Evolutionary conservation across 2,888 invertebrate species (phyloP), one percentile per base, ranked within the genome.

Genomic region (Girardia tigrina): DNA sequence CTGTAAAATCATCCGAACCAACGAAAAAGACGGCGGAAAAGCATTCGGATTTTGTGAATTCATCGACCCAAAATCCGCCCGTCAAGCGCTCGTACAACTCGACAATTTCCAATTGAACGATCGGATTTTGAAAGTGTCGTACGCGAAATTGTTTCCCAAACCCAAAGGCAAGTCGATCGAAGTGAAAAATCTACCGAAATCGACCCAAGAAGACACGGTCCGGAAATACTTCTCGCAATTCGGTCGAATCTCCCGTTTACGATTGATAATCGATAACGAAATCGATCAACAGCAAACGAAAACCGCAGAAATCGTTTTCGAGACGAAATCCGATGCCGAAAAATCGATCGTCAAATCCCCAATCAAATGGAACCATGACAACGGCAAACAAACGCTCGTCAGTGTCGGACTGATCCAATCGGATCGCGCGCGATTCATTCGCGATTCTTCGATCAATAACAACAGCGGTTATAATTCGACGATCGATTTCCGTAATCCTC

Each of bases 141-240:
- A 56, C n/a, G 56, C 56, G n/a, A 56, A 56, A 56, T 56, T 56
- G n/a, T 56, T 56, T n/a, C 56, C 56, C 4, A 56, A 56, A 56
- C 56, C 56, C 23, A 56, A 56, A 56, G 56, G 56, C 2, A 56
- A 56, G n/a, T 56, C 20, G n/a, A 56, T 56, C n/a, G 56, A 56
- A 56, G 56, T 56, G 4, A 16, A 20, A 20, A 56, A 56, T 56
- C n/a, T 56, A 16, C 56, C 56, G n/a, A 56, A 56, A n/a, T 8
- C 56, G 23, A 56, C 56, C n/a, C 56, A 56, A 56, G 56, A 56
- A 16, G 56, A 56, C n/a, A 56, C 23, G 56, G 56, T 56, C 2
- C 56, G 56, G 20, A 56, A 56, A n/a, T 56, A 56, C n/a, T 56
- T 56, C n/a, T n/a, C 20, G n/a, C 56, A 56, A 56, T 56, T 56